Base-by-base conservation (phyloP, 23 tunicate species). In the Corella eumyota region DNA sequence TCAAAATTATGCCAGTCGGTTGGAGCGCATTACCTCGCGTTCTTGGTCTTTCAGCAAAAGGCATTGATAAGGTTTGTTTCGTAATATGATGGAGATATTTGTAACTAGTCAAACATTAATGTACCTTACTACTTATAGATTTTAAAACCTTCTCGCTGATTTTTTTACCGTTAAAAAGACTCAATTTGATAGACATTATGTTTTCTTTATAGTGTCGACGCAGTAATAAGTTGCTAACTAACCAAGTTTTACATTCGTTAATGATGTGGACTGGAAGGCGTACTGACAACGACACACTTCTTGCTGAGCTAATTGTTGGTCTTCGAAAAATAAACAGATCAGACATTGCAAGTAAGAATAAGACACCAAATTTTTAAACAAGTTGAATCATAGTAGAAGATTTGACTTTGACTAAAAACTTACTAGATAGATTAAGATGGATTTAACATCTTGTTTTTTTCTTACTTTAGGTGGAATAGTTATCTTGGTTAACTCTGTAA, bases 21-120 rank as follows among this genome's bases (percentile, higher is more conserved):
- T 82, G 92, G 92, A 59, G 81, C 3, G 92, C 78, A 9, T 56
- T 82, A 45, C 92, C 92, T 17, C 36, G 81, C 45, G 70, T 50
- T 3, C 76, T 82, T 54, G 92, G 92, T 25, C 25, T 82, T 0
- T 22, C 50, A 1, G 40, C 34, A 6, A 53, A 53, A 54, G 38
- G 24, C 0, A 74, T 82, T 5, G 92, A 82, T 52, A 74, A 47
- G 71, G 92, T 82, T 26, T 47, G 78, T 49, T 1, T 25, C 48
- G 48, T 40, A 40, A 9, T 9, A 40, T 40, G 11, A 15, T 11
- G 21, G 61, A n/a, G 48, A 11, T 11, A 28, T 23, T n/a, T 28
- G 24, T 53, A 11, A 13, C 15, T 40, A 15, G 11, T 11, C n/a
- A n/a, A n/a, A n/a, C n/a, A n/a, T n/a, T n/a, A n/a, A n/a, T n/a